A percentile compares a stretch with the other conserved stretches of the same genome.
phyloP scores from a whole-genome alignment of 2,797 vertebrate genomes.

The Lacerta bilineata region DNA sequence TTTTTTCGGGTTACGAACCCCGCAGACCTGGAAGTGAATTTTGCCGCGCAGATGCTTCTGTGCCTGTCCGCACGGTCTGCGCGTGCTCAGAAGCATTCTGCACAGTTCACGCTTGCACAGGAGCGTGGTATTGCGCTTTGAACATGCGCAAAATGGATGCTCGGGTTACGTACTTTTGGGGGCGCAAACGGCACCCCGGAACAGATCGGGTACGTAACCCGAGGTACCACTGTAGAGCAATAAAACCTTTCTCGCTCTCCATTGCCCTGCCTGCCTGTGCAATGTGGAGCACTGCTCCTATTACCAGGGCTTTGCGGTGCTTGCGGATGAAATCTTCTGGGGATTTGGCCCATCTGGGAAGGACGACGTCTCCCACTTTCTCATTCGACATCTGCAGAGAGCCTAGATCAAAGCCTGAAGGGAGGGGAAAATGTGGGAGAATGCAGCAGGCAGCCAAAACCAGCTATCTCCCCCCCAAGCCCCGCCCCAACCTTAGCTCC shows the following conservation, averaged over 20 bases:
- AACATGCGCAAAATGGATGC: too few species aligned
- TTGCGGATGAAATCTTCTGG: constrained; percentile 94
- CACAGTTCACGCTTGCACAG: too few species aligned
- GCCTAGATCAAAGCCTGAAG: constrained; percentile 91
- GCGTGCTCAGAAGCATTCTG: too few species aligned
- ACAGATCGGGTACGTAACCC: too few species aligned
- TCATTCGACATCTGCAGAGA: constrained; percentile 93
- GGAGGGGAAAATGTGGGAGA: background rate
- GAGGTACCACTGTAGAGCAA: too few species aligned
- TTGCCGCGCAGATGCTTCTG: too few species aligned
- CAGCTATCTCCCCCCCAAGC: background rate
- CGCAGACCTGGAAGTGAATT: too few species aligned
- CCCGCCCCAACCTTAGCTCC: background rate
- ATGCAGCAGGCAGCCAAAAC: background rate
- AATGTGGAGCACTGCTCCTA: accelerated
- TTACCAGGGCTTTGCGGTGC: constrained; percentile 93
- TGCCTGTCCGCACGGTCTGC: too few species aligned
- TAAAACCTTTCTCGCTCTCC: background rate
- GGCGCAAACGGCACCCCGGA: too few species aligned
- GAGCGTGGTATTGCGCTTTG: too few species aligned
- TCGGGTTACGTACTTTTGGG: too few species aligned
- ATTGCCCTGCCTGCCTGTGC: background rate
- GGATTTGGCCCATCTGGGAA: constrained; percentile 92
- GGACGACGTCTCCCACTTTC: constrained; percentile 87
- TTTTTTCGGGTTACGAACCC: too few species aligned